Evolutionary conservation across 2,888 invertebrate species (phyloP).

Genomic region (Metacarcinus magister): DNA sequence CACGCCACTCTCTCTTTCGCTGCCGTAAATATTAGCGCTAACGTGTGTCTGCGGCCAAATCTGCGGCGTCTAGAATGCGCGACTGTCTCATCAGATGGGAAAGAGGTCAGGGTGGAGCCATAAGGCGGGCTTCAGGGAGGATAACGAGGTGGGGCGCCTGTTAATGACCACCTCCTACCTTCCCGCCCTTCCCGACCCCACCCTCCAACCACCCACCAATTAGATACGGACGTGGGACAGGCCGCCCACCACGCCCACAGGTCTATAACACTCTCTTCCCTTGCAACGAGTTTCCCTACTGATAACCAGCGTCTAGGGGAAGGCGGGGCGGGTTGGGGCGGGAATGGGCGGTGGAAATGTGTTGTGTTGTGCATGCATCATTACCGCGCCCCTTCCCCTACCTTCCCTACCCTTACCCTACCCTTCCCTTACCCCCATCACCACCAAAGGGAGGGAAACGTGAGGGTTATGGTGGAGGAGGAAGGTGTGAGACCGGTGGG

Average conservation of each 20-base stretch:
- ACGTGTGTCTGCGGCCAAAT: constrained; percentile 5
- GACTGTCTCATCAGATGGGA: constrained; percentile 71
- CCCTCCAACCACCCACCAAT: constrained; percentile 39
- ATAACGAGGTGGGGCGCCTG: constrained; percentile 55
- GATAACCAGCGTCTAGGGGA: not conserved
- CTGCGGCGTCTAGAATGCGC: constrained; percentile 75
- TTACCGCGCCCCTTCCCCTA: constrained; percentile 46
- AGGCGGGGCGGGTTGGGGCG: not conserved
- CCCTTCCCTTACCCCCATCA: not conserved
- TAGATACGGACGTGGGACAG: constrained; percentile 48
- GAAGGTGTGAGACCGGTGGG: not conserved
- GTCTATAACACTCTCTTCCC: constrained; percentile 1
- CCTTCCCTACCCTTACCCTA: not conserved
- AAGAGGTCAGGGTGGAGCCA: constrained; percentile 75
- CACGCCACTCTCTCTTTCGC: constrained; percentile 41
- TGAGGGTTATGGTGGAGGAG: not conserved
- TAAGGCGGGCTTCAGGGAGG: constrained; percentile 61
- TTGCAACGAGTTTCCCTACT: not conserved
- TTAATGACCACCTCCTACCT: constrained; percentile 47
- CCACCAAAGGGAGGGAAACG: not conserved
- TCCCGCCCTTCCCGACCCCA: constrained; percentile 1
- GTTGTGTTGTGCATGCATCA: constrained; percentile 74
- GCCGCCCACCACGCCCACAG: constrained; percentile 50
- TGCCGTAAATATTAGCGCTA: constrained; percentile 67
- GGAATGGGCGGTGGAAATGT: constrained; percentile 68